A percentile compares a stretch with the other conserved stretches of the same genome.
These are phyloP conservation scores for Tetraneura akinire DNA, from an alignment of 1,140 invertebrate species.

Conservation along the genomic window DNA sequence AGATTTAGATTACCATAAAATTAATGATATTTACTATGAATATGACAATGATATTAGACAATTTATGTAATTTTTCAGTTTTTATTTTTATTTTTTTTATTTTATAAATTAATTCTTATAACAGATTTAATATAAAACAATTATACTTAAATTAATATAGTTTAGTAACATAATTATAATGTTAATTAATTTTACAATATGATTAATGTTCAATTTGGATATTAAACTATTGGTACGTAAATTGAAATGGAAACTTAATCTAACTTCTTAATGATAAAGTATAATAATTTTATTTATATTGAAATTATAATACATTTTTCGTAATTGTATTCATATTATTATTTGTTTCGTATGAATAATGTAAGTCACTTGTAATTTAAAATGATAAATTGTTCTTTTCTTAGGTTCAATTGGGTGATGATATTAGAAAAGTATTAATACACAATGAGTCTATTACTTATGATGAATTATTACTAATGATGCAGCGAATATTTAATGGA, in stretches of 20 bases:
- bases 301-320: neutral
- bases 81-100: too few species aligned
- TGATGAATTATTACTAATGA: conserved; percentile 77
- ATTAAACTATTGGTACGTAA: neutral
- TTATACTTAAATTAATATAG: too few species aligned
- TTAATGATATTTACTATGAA: too few species aligned
- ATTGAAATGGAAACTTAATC: neutral
- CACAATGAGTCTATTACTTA: conserved; percentile 79
- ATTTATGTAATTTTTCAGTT: too few species aligned
- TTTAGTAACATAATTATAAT: too few species aligned
- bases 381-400: conserved; percentile 8
- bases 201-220: too few species aligned
- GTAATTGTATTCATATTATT: neutral
- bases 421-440: conserved; percentile 73
- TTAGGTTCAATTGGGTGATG: conserved; percentile 70
- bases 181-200: too few species aligned
- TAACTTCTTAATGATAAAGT: neutral
- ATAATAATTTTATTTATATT: neutral
- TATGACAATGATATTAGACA: too few species aligned
- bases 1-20: too few species aligned
- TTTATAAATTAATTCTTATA: too few species aligned
- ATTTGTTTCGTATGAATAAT: neutral
- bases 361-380: neutral
- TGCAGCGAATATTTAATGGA: conserved; percentile 73
- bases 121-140: too few species aligned